A percentile compares a stretch with the other conserved stretches of the same genome.
Evolutionary conservation across 2,113 vertebrate species (phyloP).

Genomic region (Platichthys flesus): DNA sequence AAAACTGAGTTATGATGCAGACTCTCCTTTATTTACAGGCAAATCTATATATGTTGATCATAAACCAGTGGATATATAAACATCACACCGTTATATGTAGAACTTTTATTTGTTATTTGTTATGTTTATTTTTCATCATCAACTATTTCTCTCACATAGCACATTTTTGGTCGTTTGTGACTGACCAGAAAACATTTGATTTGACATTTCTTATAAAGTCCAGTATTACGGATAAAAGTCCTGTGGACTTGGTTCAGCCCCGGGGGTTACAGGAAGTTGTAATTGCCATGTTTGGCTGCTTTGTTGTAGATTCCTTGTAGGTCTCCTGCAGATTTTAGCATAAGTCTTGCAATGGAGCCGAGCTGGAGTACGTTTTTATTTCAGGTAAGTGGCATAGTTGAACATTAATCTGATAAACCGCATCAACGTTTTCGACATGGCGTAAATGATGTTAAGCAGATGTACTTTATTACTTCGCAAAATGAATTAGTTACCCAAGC

Average conservation of each 20-base stretch:
- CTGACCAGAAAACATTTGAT: no score
- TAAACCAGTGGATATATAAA: no score
- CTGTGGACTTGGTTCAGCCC: slow-evolving; percentile 71
- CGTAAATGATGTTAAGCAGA: background rate
- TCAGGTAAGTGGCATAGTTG: slow-evolving; percentile 81
- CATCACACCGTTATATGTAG: no score
- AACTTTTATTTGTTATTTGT: no score
- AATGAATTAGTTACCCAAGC: slow-evolving; percentile 69
- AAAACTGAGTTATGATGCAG: no score
- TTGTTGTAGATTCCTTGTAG: slow-evolving; percentile 89
- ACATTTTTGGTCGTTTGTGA: no score
- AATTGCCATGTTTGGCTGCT: slow-evolving; percentile 89
- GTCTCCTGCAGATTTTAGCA: slow-evolving; percentile 82
- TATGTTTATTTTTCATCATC: no score
- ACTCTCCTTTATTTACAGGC: no score
- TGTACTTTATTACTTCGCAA: slow-evolving; percentile 41
- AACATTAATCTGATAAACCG: background rate
- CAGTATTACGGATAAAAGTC: slow-evolving; percentile 10
- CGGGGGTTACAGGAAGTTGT: slow-evolving; percentile 87
- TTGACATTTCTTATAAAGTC: background rate
- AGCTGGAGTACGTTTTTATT: slow-evolving; percentile 92
- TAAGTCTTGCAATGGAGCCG: slow-evolving; percentile 87
- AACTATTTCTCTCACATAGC: no score
- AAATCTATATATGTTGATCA: no score
- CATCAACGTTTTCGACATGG: background rate